Evolutionary conservation across 2,888 invertebrate genomes (phyloP), one percentile per base, ranked within the genome.

Genomic region (Myathropa florea): DNA sequence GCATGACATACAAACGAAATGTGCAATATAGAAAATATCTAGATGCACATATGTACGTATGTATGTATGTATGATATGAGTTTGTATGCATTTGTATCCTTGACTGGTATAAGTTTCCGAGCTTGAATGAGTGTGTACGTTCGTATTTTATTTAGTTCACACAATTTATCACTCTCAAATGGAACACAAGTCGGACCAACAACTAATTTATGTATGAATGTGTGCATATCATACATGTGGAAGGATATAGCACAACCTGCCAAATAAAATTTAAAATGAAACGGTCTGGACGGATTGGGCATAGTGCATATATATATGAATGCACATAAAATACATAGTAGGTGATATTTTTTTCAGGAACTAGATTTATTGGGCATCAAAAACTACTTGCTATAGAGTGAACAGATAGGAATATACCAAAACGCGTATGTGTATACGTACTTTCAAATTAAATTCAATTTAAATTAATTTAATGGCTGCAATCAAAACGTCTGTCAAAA

Each of bases 111-210:
- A 60, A 24, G 60, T 60, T 39, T n/a, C 26, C 10, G 33, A 60
- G 28, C 4, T 36, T 26, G 60, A 21, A 28, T 21, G 28, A 67
- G 53, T 21, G 0, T 46, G 18, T 46, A 46, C 18, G 46, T 18
- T 46, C 10, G 30, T 71, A 71, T 67, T 71, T 75, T 82, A 67
- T 83, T 77, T 78, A 78, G 65, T 77, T 71, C 65, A 59, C 59
- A 61, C 77, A 77, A 72, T 83, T 78, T 78, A 83, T 77, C 77
- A 61, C 71, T 61, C n/a, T 24, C 55, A 72, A 67, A 63, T 78
- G 67, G 53, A 82, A 72, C 60, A 65, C 2, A 55, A 67, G 63
- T 46, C 55, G 72, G 61, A 77, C 61, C 65, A 21, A 55, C 55
- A 71, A 61, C 71, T 72, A 77, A 72, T 65, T 65, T 77, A 71